phyloP scores from a whole-genome alignment of 2,888 invertebrate species.

The Chrysina gloriosa region DNA sequence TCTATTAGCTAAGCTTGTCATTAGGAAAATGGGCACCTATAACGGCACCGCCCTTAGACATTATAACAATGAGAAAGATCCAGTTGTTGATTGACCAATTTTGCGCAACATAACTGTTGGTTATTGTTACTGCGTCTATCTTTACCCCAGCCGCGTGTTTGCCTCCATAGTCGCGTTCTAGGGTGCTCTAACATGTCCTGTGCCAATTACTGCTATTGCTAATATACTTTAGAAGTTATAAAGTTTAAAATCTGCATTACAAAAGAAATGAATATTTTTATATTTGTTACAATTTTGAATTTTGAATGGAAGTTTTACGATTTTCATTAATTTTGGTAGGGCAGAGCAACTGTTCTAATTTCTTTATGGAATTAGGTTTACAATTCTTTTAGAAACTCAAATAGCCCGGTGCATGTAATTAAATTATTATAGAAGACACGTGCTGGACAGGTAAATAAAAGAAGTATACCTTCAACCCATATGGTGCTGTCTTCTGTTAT shows the following conservation, averaged over 20 bases:
- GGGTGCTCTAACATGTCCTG: slow-evolving; percentile 26
- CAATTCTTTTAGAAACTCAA: slow-evolving; percentile 44
- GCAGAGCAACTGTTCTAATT: slow-evolving; percentile 1
- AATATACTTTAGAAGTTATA: not conserved
- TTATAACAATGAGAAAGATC: slow-evolving; percentile 43
- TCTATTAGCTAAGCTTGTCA: slow-evolving; percentile 36
- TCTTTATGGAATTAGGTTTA: slow-evolving; percentile 13
- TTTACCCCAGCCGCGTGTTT: slow-evolving; percentile 43
- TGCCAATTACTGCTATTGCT: slow-evolving; percentile 21
- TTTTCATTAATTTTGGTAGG: not conserved
- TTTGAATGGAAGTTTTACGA: not conserved
- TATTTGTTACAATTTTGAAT: no score
- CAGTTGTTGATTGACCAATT: slow-evolving; percentile 46
- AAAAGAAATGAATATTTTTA: no score
- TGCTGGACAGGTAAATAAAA: slow-evolving; percentile 46
- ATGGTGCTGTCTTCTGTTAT: slow-evolving; percentile 38
- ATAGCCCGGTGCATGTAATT: slow-evolving; percentile 47
- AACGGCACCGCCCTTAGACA: slow-evolving; percentile 41
- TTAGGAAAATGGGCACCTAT: slow-evolving; percentile 32
- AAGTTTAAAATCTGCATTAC: no score
- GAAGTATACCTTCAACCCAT: slow-evolving; percentile 30
- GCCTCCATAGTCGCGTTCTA: slow-evolving; percentile 17
- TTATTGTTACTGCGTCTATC: slow-evolving; percentile 36
- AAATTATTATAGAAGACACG: slow-evolving; percentile 49
- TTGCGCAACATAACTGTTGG: slow-evolving; percentile 43